Evolutionary conservation across 2,797 vertebrate species (phyloP).

Genomic region (Taeniopygia guttata): DNA sequence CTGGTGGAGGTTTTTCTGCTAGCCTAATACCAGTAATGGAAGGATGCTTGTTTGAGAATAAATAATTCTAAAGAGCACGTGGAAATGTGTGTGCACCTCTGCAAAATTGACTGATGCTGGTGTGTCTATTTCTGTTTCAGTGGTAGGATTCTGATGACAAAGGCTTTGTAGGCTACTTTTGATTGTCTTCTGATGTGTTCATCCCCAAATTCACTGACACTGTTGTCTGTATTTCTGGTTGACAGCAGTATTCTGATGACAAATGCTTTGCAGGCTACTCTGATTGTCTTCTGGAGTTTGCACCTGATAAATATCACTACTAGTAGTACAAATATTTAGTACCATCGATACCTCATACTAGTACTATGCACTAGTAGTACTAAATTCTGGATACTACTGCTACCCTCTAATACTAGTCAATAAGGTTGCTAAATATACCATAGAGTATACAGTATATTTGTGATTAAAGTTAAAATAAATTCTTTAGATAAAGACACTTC

Average conservation of each 20-base stretch:
- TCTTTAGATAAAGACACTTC: background rate
- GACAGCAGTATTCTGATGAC: background rate
- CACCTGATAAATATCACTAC: background rate
- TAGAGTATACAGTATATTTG: background rate
- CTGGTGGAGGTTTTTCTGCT: background rate
- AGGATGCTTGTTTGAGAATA: background rate
- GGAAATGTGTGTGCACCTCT: background rate
- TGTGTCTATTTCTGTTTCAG: background rate
- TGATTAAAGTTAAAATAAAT: background rate
- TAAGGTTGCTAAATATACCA: background rate
- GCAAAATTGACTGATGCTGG: background rate
- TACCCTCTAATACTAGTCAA: background rate
- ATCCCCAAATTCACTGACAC: background rate
- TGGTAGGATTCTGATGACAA: background rate
- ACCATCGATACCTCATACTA: background rate
- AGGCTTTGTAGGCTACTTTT: background rate
- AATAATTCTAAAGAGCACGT: background rate
- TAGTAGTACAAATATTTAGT: background rate
- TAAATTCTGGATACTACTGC: background rate
- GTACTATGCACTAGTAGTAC: background rate
- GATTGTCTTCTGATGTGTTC: background rate
- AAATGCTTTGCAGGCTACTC: background rate
- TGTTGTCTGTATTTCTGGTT: background rate
- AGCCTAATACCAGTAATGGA: background rate
- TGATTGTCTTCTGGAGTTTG: background rate